Conservation (phyloP, 2,888 invertebrate genomes). For the Scaptodrosophila latifasciaeformis region DNA sequence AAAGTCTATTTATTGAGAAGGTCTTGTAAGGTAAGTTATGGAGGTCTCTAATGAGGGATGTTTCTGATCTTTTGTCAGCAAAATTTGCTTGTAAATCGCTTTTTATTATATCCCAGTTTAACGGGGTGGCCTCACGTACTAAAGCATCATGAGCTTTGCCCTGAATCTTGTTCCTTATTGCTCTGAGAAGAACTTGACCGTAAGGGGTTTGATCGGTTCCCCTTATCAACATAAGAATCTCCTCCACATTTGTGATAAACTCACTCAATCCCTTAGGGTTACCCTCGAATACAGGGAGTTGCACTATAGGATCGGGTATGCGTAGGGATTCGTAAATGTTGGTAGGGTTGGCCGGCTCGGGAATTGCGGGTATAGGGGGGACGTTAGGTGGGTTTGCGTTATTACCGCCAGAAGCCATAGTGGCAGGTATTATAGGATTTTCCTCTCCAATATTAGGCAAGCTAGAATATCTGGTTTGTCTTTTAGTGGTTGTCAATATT, state of each 20-base stretch:
- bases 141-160: background rate
- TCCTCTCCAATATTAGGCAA: no score
- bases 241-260: no score
- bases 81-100: background rate
- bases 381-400: no score
- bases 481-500: no score
- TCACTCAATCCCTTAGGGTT: background rate
- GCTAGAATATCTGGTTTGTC: no score
- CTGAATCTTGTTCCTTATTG: no score
- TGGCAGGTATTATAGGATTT: no score
- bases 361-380: background rate
- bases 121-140: background rate
- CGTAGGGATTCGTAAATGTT: background rate
- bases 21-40: background rate
- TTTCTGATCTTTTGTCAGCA: slow-evolving; percentile 2
- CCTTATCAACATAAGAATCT: no score
- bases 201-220: no score
- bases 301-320: background rate
- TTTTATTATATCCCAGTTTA: slow-evolving; percentile 11
- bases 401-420: no score
- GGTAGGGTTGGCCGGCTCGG: background rate
- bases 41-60: slow-evolving; percentile 2
- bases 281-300: background rate
- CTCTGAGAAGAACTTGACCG: no score
- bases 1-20: slow-evolving; percentile 19